phyloP scores from a whole-genome alignment of 2,888 invertebrate species.

The Archaeoteleia sp. region DNA sequence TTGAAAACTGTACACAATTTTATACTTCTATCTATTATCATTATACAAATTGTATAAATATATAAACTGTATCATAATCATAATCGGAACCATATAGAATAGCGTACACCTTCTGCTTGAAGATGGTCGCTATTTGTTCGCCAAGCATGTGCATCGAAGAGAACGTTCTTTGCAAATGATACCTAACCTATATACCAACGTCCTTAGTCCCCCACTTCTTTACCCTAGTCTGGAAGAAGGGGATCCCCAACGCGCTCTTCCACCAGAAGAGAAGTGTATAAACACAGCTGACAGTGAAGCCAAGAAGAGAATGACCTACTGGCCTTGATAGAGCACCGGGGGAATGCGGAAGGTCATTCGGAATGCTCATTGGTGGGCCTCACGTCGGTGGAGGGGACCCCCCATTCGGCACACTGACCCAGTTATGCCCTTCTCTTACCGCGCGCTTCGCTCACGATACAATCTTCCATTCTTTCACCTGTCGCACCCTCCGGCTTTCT shows the following conservation, averaged over 20 bases:
- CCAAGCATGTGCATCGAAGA: conserved; percentile 37
- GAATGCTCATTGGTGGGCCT: conserved; percentile 40
- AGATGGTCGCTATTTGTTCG: conserved; percentile 5
- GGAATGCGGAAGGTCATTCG: conserved; percentile 49
- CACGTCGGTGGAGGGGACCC: conserved; percentile 20
- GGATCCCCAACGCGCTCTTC: conserved; percentile 27
- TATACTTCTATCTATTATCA: too few species aligned
- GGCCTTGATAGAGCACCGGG: conserved; percentile 65
- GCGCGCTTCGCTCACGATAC: conserved; percentile 16
- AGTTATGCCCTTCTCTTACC: conserved; percentile 40
- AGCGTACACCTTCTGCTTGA: neutral
- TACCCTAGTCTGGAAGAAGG: conserved; percentile 13
- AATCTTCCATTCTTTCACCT: conserved; percentile 32
- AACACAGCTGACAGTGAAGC: conserved; percentile 38
- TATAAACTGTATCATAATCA: too few species aligned
- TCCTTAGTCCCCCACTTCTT: conserved; percentile 8
- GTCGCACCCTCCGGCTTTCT: conserved; percentile 40
- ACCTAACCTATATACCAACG: conserved; percentile 41
- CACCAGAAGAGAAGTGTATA: conserved; percentile 18
- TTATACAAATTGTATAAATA: too few species aligned
- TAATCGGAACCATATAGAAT: neutral
- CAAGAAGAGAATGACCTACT: conserved; percentile 68
- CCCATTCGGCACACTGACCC: conserved; percentile 44
- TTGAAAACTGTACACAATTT: too few species aligned
- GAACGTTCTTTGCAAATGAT: conserved; percentile 42